Conservation (phyloP, 2,797 vertebrate genomes). For the Macropus fuliginosus region DNA sequence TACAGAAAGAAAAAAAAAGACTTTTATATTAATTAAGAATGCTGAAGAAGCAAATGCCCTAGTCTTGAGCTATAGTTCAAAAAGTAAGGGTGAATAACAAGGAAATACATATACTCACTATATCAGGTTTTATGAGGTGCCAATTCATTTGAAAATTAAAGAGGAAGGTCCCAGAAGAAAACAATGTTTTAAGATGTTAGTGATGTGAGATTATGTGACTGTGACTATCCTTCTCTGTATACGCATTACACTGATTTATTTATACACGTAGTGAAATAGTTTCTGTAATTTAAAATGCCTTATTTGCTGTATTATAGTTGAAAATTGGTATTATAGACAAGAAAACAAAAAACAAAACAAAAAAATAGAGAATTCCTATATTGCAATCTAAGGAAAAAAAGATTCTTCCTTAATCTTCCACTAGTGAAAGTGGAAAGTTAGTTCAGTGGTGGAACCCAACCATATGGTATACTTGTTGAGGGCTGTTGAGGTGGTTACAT, state of each 20-base stretch:
- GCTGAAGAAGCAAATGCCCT: not conserved
- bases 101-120: not conserved
- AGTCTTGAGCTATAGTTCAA: not conserved
- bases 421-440: not conserved
- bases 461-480: not conserved
- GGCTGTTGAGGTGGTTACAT: not conserved
- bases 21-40: not conserved
- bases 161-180: not conserved
- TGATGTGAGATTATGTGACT: not conserved
- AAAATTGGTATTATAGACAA: not conserved
- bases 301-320: not conserved
- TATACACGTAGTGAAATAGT: not conserved
- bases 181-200: not conserved
- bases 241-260: not conserved
- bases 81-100: not conserved
- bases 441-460: not conserved
- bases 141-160: not conserved
- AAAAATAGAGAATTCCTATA: not conserved
- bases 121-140: not conserved
- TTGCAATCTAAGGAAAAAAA: not conserved
- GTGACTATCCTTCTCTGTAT: not conserved
- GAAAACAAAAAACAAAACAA: not conserved
- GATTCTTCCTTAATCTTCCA: not conserved
- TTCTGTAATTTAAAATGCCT: not conserved
- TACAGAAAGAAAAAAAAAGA: not conserved